These are phyloP conservation scores for Syncerus caffer DNA, from an alignment of 2,797 vertebrate species.

Conservation along the genomic window DNA sequence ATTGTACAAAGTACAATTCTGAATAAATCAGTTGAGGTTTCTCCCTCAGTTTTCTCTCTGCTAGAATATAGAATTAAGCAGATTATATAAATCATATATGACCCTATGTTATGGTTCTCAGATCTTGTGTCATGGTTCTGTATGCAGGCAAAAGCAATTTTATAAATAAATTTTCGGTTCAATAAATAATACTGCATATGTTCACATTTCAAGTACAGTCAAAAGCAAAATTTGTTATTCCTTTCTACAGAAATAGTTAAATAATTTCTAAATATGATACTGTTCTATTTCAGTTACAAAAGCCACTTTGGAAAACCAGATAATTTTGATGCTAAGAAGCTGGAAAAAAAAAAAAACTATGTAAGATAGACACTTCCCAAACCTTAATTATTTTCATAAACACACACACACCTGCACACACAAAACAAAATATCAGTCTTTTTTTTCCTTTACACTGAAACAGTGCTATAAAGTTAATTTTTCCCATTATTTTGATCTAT, in stretches of 20 bases:
- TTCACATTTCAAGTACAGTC: neutral
- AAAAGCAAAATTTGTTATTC: constrained; percentile 18
- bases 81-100: neutral
- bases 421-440: neutral
- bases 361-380: neutral
- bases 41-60: constrained; percentile 12
- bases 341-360: neutral
- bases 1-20: neutral
- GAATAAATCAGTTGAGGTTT: neutral
- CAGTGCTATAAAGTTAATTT: neutral
- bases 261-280: neutral
- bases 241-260: neutral
- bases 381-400: neutral
- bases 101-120: neutral
- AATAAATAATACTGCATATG: neutral
- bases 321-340: neutral
- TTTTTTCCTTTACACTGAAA: constrained; percentile 9
- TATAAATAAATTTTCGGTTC: constrained; percentile 26
- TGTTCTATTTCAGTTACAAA: neutral
- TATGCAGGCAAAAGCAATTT: constrained; percentile 1
- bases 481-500: neutral
- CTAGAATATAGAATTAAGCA: neutral
- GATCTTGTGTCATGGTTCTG: neutral
- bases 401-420: neutral
- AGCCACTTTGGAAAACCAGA: neutral